A percentile compares a stretch with the other conserved stretches of the same genome.
Evolutionary conservation across 2,888 invertebrate genomes (phyloP).

Genomic region (Dicycla oo): DNA sequence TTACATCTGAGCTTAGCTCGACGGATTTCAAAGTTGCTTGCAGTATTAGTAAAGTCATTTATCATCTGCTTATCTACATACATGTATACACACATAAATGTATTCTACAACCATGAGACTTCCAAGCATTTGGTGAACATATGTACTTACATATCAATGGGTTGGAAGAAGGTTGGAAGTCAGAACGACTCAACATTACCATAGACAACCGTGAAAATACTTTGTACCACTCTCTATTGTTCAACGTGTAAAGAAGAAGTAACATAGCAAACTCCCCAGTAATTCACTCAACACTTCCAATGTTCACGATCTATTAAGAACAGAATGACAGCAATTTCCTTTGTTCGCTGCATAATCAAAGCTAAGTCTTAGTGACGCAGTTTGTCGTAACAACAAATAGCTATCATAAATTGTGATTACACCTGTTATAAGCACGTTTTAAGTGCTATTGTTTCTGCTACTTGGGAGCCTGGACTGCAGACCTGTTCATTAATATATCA

Average conservation of each 20-base stretch:
- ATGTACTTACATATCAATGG: background rate
- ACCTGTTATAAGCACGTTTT: slow-evolving; percentile 4
- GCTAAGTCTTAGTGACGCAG: slow-evolving; percentile 30
- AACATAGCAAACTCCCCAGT: slow-evolving; percentile 1
- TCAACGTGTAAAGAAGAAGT: background rate
- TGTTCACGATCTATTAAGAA: slow-evolving; percentile 42
- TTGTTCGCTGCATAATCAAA: slow-evolving; percentile 45
- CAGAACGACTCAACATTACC: background rate
- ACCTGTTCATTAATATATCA: background rate
- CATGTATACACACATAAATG: background rate
- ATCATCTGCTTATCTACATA: background rate
- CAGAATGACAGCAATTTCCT: slow-evolving; percentile 34
- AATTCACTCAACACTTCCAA: slow-evolving; percentile 19
- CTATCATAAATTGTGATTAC: slow-evolving; percentile 41
- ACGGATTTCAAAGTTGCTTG: slow-evolving; percentile 31
- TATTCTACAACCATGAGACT: background rate
- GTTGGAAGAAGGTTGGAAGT: background rate
- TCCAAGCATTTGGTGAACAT: background rate
- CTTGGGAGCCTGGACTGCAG: background rate
- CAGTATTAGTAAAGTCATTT: slow-evolving; percentile 2
- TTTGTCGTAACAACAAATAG: slow-evolving; percentile 40
- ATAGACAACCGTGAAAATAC: background rate
- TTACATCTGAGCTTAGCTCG: slow-evolving; percentile 16
- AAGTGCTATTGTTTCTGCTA: slow-evolving; percentile 22
- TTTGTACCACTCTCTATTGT: background rate